phyloP scores from a whole-genome alignment of 1,140 invertebrate genomes.

The silkworm (Bombyx mori) region DNA sequence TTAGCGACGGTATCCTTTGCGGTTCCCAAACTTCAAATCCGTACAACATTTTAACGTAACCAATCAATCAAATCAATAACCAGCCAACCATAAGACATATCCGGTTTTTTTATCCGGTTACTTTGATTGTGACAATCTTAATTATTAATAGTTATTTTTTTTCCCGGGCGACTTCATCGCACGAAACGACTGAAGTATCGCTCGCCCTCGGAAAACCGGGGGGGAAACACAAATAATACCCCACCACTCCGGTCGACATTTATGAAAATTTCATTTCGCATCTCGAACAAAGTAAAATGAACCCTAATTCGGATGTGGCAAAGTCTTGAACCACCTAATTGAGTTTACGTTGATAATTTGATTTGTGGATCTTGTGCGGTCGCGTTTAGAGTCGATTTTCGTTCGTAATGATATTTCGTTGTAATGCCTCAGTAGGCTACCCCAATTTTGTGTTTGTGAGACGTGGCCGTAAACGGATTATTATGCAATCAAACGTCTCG shows the following conservation, averaged over 20 bases:
- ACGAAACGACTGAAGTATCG: slow-evolving; percentile 40
- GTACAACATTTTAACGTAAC: no score
- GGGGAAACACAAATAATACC: slow-evolving; percentile 47
- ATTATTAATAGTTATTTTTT: slow-evolving; percentile 63
- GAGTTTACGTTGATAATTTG: slow-evolving; percentile 32
- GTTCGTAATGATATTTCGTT: slow-evolving; percentile 51
- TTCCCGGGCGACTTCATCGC: slow-evolving; percentile 18
- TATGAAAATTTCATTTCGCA: slow-evolving; percentile 63
- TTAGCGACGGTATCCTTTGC: no score
- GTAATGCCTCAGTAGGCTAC: slow-evolving; percentile 42
- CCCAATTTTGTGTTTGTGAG: slow-evolving; percentile 40
- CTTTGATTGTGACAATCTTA: slow-evolving; percentile 32
- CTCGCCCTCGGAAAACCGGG: slow-evolving; percentile 49
- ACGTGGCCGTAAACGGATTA: slow-evolving; percentile 51
- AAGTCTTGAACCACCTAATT: slow-evolving; percentile 47
- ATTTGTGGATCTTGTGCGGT: slow-evolving; percentile 32
- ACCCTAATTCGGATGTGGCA: slow-evolving; percentile 43
- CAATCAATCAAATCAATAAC: no score
- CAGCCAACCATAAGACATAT: not conserved
- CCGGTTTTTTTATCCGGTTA: slow-evolving; percentile 1
- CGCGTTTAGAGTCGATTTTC: slow-evolving; percentile 43
- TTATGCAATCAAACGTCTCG: slow-evolving; percentile 44
- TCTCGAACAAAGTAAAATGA: slow-evolving; percentile 39
- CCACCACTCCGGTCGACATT: slow-evolving; percentile 32
- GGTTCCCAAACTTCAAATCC: no score